Evolutionary conservation across 2,113 vertebrate species (phyloP).

Genomic region (Sardina pilchardus): DNA sequence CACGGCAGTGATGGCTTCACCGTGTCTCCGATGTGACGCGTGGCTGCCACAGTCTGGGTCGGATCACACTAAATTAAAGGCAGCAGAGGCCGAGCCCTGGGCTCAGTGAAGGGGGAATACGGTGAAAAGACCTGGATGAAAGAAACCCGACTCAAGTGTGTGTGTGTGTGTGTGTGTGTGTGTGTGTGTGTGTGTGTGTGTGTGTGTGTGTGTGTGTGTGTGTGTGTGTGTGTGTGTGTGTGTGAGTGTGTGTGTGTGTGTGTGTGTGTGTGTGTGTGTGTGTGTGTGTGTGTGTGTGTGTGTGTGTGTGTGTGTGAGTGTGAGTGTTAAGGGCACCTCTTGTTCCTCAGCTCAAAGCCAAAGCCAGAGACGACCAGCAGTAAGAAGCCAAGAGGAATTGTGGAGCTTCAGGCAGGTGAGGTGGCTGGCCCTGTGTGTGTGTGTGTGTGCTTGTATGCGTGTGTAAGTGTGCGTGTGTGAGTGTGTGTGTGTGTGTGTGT

Average conservation of each 20-base stretch:
- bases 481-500: not conserved
- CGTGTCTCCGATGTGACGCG: slow-evolving; percentile 32
- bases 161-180: not conserved
- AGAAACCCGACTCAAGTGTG: not conserved
- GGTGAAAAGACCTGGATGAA: not conserved
- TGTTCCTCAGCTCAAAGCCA: too few relatives aligned
- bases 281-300: not conserved
- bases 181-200: slow-evolving; percentile 5
- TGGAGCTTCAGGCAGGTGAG: too few relatives aligned
- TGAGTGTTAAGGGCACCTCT: not conserved
- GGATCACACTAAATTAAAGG: slow-evolving; percentile 44
- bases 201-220: not conserved
- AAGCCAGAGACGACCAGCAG: too few relatives aligned
- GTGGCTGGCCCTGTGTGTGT: not conserved
- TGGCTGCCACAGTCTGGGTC: slow-evolving; percentile 22
- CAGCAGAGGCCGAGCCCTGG: slow-evolving; percentile 22
- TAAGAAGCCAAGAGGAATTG: too few relatives aligned
- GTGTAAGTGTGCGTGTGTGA: not conserved
- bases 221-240: not conserved
- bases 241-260: not conserved
- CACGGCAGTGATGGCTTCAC: slow-evolving; percentile 41
- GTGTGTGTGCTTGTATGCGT: not conserved
- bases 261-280: not conserved
- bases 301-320: not conserved
- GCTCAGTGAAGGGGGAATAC: not conserved